phyloP scores from a whole-genome alignment of 1,140 invertebrate genomes.

The Neuroterus valhalla region DNA sequence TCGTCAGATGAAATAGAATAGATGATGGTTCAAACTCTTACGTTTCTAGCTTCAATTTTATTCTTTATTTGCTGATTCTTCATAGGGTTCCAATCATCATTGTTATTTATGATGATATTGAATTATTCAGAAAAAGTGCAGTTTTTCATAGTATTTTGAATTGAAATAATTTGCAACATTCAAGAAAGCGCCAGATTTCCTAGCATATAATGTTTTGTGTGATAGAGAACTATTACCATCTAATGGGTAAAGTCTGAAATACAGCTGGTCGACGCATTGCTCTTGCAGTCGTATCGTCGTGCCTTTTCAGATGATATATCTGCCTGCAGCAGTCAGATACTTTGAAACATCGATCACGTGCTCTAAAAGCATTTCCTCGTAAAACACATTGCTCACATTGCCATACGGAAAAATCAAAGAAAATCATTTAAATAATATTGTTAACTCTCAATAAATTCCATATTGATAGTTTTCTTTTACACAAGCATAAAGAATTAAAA shows the following conservation, averaged over 20 bases:
- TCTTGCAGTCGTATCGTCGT: slow-evolving; percentile 16
- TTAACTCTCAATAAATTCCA: neutral
- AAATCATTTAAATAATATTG: slow-evolving; percentile 6
- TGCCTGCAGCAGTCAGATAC: slow-evolving; percentile 3
- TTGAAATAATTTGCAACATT: neutral
- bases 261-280: slow-evolving; percentile 29
- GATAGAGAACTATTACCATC: slow-evolving; percentile 22
- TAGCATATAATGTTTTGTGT: neutral
- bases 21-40: too few relatives aligned
- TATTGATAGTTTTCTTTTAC: neutral
- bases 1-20: neutral
- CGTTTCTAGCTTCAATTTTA: too few relatives aligned
- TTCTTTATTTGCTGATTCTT: too few relatives aligned
- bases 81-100: too few relatives aligned
- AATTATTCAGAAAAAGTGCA: neutral
- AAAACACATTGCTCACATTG: slow-evolving; percentile 7
- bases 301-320: slow-evolving; percentile 23
- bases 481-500: too few relatives aligned
- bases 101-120: neutral
- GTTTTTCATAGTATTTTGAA: neutral
- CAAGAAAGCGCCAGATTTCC: slow-evolving; percentile 14
- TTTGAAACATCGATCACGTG: slow-evolving; percentile 27
- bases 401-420: slow-evolving; percentile 3
- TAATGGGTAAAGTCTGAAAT: slow-evolving; percentile 28
- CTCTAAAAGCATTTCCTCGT: slow-evolving; percentile 26